These are phyloP conservation scores for Calidris pygmaea DNA, from an alignment of 2,113 vertebrate species.

Conservation along the genomic window DNA sequence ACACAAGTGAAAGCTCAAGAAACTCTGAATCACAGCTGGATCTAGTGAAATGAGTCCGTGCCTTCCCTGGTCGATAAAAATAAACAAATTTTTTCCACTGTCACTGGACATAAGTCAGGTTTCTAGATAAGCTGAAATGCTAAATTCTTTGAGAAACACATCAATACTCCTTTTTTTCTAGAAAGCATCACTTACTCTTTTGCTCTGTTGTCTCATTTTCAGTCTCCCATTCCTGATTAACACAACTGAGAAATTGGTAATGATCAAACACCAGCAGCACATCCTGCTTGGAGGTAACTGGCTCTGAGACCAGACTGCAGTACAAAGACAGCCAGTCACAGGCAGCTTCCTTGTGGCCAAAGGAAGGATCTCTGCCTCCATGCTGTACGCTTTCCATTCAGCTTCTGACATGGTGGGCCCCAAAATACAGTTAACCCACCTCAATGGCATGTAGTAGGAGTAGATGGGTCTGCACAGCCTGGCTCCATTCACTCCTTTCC, in stretches of 20 bases:
- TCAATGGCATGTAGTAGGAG: background rate
- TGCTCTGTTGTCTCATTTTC: background rate
- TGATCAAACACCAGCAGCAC: background rate
- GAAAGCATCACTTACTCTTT: background rate
- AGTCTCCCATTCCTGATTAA: background rate
- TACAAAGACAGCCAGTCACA: background rate
- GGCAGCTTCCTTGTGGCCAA: background rate
- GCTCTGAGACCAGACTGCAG: background rate
- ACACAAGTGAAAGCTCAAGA: background rate
- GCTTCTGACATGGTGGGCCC: background rate
- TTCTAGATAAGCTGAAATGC: background rate
- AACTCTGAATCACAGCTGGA: background rate
- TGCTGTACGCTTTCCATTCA: fast-evolving
- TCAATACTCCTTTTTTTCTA: background rate
- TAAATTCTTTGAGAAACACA: background rate
- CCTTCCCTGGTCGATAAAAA: background rate
- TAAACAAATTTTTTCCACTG: background rate
- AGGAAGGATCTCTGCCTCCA: background rate
- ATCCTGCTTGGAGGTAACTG: background rate
- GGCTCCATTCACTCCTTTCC: background rate
- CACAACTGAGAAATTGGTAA: background rate
- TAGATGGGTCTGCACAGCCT: background rate
- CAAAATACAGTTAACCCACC: background rate
- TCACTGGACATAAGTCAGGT: background rate
- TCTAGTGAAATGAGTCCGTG: background rate